A percentile compares a stretch with the other conserved stretches of the same genome.
Evolutionary conservation across 2,113 vertebrate genomes (phyloP).

Genomic region (Eudyptes chrysolophus): DNA sequence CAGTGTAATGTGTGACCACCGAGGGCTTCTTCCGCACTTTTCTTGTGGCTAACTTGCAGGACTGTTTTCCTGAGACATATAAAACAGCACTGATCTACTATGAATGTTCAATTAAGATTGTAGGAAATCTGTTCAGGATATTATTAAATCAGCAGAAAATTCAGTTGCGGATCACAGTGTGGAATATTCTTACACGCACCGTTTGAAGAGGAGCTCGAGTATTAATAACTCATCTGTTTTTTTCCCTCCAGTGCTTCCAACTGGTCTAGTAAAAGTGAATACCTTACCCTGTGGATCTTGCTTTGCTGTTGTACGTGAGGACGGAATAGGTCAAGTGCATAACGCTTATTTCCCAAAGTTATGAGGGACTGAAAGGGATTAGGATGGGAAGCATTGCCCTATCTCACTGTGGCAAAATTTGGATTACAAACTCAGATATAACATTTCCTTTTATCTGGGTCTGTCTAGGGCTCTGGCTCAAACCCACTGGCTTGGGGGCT

Average conservation of each 20-base stretch:
- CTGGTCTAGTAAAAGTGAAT: not conserved
- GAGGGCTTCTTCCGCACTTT: not conserved
- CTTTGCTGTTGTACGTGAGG: not conserved
- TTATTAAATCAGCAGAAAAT: not conserved
- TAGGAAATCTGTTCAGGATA: not conserved
- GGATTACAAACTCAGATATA: not conserved
- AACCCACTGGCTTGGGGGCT: not conserved
- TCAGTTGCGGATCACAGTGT: not conserved
- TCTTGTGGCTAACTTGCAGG: not conserved
- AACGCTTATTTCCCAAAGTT: not conserved
- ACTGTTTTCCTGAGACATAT: not conserved
- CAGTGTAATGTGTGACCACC: not conserved
- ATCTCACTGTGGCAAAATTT: not conserved
- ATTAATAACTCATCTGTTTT: not conserved
- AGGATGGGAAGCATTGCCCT: not conserved
- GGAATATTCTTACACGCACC: not conserved
- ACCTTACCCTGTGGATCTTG: not conserved
- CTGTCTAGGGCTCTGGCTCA: not conserved
- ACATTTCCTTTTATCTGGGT: not conserved
- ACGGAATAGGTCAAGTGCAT: not conserved
- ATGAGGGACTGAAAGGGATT: not conserved
- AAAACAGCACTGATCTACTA: not conserved
- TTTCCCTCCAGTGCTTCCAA: not conserved
- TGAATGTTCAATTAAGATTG: not conserved
- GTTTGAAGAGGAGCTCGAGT: not conserved